These are phyloP conservation scores for Piscicola geometra DNA, from an alignment of 2,888 invertebrate genomes.

Conservation along the genomic window DNA sequence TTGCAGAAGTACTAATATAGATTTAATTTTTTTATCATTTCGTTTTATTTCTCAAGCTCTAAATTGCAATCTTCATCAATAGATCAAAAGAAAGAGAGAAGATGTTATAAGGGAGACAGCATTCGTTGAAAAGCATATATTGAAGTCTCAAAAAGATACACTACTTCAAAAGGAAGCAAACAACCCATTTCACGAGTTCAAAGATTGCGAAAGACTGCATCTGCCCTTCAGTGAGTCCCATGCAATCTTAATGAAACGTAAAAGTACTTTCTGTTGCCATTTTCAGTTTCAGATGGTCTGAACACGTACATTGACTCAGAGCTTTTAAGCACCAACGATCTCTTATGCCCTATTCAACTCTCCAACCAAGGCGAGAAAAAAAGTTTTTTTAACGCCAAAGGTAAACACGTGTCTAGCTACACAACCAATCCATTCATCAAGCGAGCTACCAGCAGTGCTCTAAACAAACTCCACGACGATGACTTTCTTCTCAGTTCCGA, in stretches of 20 bases:
- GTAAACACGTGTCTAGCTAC: too few species aligned
- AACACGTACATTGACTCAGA: background rate
- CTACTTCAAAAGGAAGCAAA: constrained; percentile 7
- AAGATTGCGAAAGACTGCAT: background rate
- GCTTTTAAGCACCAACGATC: background rate
- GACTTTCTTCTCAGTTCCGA: too few species aligned
- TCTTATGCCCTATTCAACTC: background rate
- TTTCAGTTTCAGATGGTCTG: constrained; percentile 1
- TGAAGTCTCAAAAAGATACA: background rate
- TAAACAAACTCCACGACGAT: too few species aligned
- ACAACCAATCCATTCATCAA: too few species aligned
- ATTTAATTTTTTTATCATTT: background rate
- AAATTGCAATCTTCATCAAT: background rate
- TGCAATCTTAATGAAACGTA: background rate
- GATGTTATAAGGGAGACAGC: background rate
- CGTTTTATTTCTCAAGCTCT: background rate
- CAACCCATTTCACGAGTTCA: background rate
- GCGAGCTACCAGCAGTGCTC: too few species aligned
- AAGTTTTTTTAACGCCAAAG: too few species aligned
- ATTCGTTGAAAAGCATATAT: constrained; percentile 3
- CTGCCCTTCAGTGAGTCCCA: constrained; percentile 6
- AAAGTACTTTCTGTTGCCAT: background rate
- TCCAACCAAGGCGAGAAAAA: background rate
- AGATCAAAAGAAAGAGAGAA: background rate
- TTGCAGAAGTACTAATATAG: background rate